A percentile compares a stretch with the other conserved stretches of the same genome.
Evolutionary conservation across 2,113 vertebrate genomes (phyloP).

Genomic region (Ptyas mucosa): DNA sequence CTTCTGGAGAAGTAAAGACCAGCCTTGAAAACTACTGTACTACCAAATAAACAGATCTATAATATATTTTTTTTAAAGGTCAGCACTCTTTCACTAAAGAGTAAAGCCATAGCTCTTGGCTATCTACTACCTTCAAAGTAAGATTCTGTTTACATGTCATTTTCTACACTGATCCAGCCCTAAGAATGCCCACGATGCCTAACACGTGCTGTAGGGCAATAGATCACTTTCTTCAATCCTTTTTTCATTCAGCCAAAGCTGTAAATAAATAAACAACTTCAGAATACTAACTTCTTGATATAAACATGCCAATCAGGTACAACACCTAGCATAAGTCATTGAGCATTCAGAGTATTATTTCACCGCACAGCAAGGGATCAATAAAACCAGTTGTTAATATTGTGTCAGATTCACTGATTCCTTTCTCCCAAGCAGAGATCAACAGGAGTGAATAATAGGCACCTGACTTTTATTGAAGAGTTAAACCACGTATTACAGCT

Average conservation of each 20-base stretch:
- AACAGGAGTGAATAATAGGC: neutral
- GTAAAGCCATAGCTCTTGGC: neutral
- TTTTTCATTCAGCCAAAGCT: neutral
- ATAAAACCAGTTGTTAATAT: neutral
- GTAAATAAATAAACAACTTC: neutral
- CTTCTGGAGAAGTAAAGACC: neutral
- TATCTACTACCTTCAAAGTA: neutral
- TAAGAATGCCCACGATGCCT: neutral
- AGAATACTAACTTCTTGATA: neutral
- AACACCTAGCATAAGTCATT: neutral
- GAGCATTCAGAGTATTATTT: neutral
- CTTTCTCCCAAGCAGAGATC: neutral
- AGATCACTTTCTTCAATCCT: neutral
- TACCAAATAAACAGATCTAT: neutral
- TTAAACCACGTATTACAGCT: conserved; percentile 4
- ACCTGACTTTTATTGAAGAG: conserved; percentile 17
- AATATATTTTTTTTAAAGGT: neutral
- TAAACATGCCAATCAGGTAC: neutral
- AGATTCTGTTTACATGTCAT: neutral
- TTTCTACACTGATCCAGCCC: neutral
- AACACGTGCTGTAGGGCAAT: neutral
- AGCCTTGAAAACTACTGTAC: neutral
- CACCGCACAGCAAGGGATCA: neutral
- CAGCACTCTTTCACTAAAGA: neutral
- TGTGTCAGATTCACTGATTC: neutral